phyloP scores from a whole-genome alignment of 2,113 vertebrate genomes.

The Festucalex cinctus region DNA sequence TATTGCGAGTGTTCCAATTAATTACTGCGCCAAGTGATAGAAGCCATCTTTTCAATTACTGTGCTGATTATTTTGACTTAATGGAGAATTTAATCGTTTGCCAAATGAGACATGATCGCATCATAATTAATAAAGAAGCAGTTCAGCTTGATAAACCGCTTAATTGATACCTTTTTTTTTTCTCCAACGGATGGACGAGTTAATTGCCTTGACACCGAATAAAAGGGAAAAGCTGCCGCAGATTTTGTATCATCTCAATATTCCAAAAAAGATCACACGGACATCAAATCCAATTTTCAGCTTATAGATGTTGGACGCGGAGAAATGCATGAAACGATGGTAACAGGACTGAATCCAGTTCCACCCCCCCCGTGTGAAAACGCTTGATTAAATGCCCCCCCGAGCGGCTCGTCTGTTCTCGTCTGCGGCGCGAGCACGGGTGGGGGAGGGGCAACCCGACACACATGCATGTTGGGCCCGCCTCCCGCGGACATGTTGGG shows the following conservation, averaged over 20 bases:
- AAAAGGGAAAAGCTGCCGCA: background rate
- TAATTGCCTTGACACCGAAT: background rate
- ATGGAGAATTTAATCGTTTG: background rate
- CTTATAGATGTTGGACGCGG: constrained; percentile 4
- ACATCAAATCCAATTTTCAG: background rate
- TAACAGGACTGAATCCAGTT: constrained; percentile 9
- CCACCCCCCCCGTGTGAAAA: too few relatives aligned
- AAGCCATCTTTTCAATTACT: background rate
- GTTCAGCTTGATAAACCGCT: background rate
- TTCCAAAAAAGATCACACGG: background rate
- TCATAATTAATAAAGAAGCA: background rate
- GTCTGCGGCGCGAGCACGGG: too few relatives aligned
- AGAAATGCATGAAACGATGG: constrained; percentile 1
- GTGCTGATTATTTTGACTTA: background rate
- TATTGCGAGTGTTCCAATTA: background rate
- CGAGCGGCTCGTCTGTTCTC: too few relatives aligned
- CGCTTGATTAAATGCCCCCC: constrained; percentile 51
- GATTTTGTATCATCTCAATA: background rate
- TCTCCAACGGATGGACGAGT: background rate
- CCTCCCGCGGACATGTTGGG: too few relatives aligned
- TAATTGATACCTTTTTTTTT: background rate
- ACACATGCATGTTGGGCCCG: too few relatives aligned
- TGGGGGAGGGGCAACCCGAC: too few relatives aligned
- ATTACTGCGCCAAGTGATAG: background rate
- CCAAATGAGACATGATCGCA: background rate